Evolutionary conservation across 2,797 vertebrate genomes (phyloP).

Genomic region (Calcarius lapponicus): DNA sequence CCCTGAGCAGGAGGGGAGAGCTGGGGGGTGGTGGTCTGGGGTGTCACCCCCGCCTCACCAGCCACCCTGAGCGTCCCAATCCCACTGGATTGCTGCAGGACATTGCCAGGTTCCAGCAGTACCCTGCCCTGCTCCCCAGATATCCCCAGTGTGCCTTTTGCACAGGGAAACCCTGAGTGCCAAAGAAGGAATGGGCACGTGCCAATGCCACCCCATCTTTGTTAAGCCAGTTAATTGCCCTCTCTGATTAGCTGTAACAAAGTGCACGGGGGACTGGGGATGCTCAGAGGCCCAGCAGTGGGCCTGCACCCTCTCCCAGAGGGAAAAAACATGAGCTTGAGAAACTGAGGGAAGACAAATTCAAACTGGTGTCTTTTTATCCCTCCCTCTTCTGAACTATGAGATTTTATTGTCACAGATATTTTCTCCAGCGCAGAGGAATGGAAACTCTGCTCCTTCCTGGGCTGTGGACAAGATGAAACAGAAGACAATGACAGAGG

Average conservation of each 20-base stretch:
- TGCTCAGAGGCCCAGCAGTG: background rate
- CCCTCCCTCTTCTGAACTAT: background rate
- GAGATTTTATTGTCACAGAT: background rate
- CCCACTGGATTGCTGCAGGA: background rate
- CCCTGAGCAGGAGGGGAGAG: background rate
- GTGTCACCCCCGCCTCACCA: background rate
- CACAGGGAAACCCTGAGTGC: background rate
- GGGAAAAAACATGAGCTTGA: background rate
- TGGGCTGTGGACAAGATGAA: background rate
- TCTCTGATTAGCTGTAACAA: background rate
- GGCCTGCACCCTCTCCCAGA: background rate
- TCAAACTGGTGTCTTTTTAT: background rate
- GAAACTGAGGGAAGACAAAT: background rate
- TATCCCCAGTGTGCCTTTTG: background rate
- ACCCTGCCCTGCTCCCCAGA: background rate
- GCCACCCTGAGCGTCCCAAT: background rate
- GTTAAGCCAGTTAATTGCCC: background rate
- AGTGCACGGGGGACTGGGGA: accelerated
- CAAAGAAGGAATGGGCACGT: background rate
- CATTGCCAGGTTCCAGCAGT: background rate
- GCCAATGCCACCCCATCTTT: background rate
- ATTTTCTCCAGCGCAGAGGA: background rate
- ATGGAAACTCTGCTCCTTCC: constrained; percentile 35
- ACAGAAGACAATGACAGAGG: constrained; percentile 4
- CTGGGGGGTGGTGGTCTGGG: background rate